Percentiles rank a stretch among this genome's conserved stretches.
Conservation (phyloP, 1,140 invertebrate genomes). For the Brachionus plicatilis region DNA sequence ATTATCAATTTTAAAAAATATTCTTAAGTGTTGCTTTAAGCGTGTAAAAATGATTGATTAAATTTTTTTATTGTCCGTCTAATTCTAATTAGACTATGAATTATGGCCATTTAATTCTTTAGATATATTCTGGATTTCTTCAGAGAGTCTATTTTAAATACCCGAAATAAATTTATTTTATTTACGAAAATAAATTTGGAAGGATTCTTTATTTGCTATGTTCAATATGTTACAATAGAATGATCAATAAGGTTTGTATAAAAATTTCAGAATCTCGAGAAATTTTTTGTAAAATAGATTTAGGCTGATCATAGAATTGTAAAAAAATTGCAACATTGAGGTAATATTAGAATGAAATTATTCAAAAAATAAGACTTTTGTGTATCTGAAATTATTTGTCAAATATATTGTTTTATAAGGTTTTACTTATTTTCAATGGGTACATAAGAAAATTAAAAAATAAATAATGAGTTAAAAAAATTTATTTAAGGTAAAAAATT, state of each 20-base stretch:
- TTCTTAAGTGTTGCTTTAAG: background rate
- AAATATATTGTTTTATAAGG: no score
- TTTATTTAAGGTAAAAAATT: no score
- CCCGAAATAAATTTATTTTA: background rate
- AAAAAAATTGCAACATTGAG: no score
- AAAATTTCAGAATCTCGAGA: background rate
- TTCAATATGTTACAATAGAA: background rate
- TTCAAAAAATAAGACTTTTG: no score
- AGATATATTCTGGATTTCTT: background rate
- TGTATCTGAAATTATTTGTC: no score
- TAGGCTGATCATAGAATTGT: no score
- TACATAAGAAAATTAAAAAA: no score
- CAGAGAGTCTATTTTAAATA: background rate
- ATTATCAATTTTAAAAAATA: background rate
- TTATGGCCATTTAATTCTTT: background rate
- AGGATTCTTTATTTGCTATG: background rate
- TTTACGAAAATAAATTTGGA: background rate
- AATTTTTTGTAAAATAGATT: no score
- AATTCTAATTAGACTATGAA: background rate
- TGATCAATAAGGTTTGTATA: background rate
- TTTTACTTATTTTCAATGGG: no score
- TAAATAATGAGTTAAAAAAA: no score
- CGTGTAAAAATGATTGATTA: background rate
- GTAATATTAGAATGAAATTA: no score
- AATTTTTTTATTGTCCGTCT: background rate